Evolutionary conservation across 2,113 vertebrate species (phyloP).

Genomic region (Sialia sialis): DNA sequence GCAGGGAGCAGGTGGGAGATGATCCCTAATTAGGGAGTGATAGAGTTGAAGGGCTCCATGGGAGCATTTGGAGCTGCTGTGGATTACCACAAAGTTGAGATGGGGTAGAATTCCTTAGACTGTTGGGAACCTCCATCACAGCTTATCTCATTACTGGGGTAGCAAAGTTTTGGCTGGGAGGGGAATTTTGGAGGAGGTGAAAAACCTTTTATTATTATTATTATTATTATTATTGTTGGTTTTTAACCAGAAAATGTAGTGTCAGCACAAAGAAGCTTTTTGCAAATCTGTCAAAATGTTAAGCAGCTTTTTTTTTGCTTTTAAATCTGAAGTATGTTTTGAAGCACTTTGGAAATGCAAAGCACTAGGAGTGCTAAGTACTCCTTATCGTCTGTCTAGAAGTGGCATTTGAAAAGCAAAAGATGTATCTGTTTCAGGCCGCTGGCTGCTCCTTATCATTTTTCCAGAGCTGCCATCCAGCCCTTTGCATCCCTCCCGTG

Average conservation of each 20-base stretch:
- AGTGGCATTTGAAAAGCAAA: conserved; percentile 46
- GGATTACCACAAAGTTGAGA: not conserved
- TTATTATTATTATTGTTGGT: not conserved
- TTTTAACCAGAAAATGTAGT: conserved; percentile 34
- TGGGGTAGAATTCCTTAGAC: not conserved
- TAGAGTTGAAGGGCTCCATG: not conserved
- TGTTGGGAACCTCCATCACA: not conserved
- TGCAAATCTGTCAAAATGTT: conserved; percentile 45
- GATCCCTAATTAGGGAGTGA: not conserved
- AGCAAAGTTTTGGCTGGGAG: not conserved
- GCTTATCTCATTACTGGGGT: not conserved
- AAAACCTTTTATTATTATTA: not conserved
- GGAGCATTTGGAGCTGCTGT: not conserved
- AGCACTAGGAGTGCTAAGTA: conserved; percentile 42
- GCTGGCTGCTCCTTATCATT: not conserved
- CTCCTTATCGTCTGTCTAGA: conserved; percentile 22
- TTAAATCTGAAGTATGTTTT: conserved; percentile 47
- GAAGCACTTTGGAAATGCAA: conserved; percentile 60
- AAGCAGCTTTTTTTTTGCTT: conserved; percentile 37
- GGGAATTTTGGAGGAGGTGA: not conserved
- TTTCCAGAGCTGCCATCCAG: not conserved
- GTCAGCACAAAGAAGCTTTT: conserved; percentile 43
- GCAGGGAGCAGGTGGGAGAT: not conserved
- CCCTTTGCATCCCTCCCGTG: not conserved
- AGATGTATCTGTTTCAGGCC: not conserved